Evolutionary conservation across 2,113 vertebrate genomes (phyloP), one percentile per base, ranked within the genome.

Genomic region (Aptenodytes forsteri): DNA sequence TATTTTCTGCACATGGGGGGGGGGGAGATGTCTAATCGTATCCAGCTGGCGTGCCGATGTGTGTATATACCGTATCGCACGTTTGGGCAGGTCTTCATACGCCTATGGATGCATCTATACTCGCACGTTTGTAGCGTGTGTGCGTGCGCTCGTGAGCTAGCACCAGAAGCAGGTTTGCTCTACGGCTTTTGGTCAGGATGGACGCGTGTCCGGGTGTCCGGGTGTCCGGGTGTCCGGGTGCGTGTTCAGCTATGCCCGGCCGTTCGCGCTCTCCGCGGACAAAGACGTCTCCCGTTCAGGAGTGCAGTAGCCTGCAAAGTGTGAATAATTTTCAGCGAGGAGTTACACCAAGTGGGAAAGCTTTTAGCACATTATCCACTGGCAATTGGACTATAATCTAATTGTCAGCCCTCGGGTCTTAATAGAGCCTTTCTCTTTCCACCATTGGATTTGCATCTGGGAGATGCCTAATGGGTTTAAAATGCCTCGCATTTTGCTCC

Each of bases 301-400:
- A 90, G 82, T 32, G 91, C 93, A 89, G 95, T 65, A 97, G 98
- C 98, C 98, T 96, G 97, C 97, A 97, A 98, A 98, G 99, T 99
- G 99, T 98, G 99, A 99, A 99, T 99, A 98, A 98, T 99, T 98
- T 98, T 98, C 98, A 95, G 98, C 78, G 98, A 98, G 98, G 98
- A 98, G 98, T 98, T 98, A 99, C 96, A 98, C 98, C 98, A 95
- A 99, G 98, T 98, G 98, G 98, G 98, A 98, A 99, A 99, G 99
- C 99, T 99, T 99, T 99, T 99, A 99, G 98, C 99, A 99, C 99
- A 98, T 99, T 99, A 99, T 99, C 99, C 98, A 71, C 98, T 98
- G 97, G 98, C 98, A 99, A 99, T 99, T 99, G 99, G 93, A 82
- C 95, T 97, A 97, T 99, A 99, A 99, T 99, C 98, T 98, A 97